phyloP scores from a whole-genome alignment of 2,888 invertebrate genomes.

The Trissolcus japonicus region DNA sequence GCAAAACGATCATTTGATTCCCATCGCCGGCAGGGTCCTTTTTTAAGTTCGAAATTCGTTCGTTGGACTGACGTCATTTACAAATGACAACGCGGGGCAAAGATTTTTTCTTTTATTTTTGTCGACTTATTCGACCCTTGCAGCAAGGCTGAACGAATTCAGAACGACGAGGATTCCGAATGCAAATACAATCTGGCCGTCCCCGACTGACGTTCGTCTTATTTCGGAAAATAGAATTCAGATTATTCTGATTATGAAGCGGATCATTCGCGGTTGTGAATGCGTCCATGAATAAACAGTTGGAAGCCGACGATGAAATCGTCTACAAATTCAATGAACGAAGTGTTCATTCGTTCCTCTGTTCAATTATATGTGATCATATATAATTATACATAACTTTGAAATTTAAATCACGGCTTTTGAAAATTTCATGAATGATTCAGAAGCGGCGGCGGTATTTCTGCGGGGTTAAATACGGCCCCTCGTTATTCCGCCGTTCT shows the following conservation, averaged over 20 bases:
- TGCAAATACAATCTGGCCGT: constrained; percentile 19
- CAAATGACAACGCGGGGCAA: constrained; percentile 5
- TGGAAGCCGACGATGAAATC: constrained; percentile 5
- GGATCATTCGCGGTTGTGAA: constrained; percentile 15
- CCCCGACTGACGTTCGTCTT: constrained; percentile 17
- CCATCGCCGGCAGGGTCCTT: too few species aligned
- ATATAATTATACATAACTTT: constrained; percentile 46
- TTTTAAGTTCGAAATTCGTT: constrained; percentile 1
- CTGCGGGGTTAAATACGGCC: constrained; percentile 15
- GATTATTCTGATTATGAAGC: constrained; percentile 9
- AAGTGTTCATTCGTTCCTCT: constrained; percentile 10
- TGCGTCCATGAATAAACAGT: constrained; percentile 21
- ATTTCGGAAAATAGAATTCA: constrained; percentile 18
- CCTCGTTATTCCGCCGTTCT: constrained; percentile 20
- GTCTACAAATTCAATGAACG: constrained; percentile 18
- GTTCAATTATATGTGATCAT: constrained; percentile 46
- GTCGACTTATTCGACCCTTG: background rate
- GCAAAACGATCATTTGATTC: too few species aligned
- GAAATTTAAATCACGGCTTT: constrained; percentile 26
- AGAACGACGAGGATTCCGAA: constrained; percentile 14
- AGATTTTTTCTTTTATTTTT: constrained; percentile 20
- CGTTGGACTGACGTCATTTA: constrained; percentile 2
- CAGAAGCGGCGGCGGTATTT: constrained; percentile 30
- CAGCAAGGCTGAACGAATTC: constrained; percentile 14
- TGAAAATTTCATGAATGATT: constrained; percentile 48